Conservation (phyloP, 2,113 vertebrate genomes). For the Indicator maculatus region DNA sequence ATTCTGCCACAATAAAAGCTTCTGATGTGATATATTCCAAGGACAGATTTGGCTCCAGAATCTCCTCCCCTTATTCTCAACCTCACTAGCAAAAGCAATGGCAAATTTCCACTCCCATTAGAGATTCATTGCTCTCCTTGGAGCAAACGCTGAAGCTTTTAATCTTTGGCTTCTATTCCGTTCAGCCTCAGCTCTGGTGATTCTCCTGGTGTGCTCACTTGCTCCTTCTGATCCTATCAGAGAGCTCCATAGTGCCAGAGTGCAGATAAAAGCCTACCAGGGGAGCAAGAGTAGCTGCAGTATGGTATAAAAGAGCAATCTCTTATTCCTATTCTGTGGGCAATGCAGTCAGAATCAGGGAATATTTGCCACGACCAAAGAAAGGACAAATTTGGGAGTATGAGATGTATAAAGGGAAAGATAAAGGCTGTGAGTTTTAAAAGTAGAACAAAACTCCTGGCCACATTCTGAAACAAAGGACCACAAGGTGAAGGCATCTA, state of each 20-base stretch:
- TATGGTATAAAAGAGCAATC: not conserved
- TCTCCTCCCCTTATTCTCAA: not conserved
- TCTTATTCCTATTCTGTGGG: not conserved
- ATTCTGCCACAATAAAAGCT: conserved; percentile 34
- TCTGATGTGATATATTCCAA: conserved; percentile 23
- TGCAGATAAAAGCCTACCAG: not conserved
- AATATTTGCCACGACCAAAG: not conserved
- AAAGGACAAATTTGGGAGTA: not conserved
- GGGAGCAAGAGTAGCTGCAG: not conserved
- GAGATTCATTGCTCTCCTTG: not conserved
- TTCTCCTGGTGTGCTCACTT: not conserved
- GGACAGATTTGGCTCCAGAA: not conserved
- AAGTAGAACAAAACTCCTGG: not conserved
- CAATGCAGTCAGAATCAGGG: not conserved
- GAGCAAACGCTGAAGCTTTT: not conserved
- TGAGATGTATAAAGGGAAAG: not conserved
- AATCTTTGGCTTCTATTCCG: not conserved
- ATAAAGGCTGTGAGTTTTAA: not conserved
- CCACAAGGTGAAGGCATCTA: not conserved
- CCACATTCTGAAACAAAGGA: not conserved
- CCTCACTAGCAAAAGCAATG: not conserved
- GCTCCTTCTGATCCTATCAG: not conserved
- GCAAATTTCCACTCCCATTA: not conserved
- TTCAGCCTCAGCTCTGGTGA: not conserved
- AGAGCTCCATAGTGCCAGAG: not conserved